Percentiles rank a stretch among this genome's conserved stretches.
These are phyloP conservation scores for Notodromas monacha DNA, from an alignment of 2,888 invertebrate genomes.

Conservation along the genomic window DNA sequence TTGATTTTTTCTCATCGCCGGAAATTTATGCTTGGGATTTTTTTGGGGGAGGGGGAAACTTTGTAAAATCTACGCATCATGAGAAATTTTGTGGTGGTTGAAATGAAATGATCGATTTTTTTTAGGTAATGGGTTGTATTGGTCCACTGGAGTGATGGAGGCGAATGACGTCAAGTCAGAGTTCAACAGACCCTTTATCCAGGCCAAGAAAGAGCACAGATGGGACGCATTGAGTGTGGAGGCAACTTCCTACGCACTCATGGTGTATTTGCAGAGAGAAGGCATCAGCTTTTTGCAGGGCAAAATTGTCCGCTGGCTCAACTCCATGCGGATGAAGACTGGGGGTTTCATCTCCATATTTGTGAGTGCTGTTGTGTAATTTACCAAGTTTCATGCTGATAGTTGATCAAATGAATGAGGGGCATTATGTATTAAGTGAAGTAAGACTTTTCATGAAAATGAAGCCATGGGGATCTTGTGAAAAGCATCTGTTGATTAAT, in stretches of 20 bases:
- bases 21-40: no score
- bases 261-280: slow-evolving; percentile 18
- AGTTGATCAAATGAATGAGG: no score
- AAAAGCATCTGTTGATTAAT: no score
- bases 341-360: slow-evolving; percentile 17
- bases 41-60: no score
- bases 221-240: slow-evolving; percentile 21
- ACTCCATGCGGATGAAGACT: slow-evolving; percentile 16
- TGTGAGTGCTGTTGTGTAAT: no score
- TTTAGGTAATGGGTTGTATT: slow-evolving; percentile 17
- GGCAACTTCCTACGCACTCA: slow-evolving; percentile 21
- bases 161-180: slow-evolving; percentile 14
- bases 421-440: no score
- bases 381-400: no score
- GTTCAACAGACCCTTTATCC: slow-evolving; percentile 17
- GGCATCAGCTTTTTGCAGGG: slow-evolving; percentile 16
- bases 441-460: no score
- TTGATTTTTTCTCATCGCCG: no score
- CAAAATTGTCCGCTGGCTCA: slow-evolving; percentile 17
- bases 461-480: no score
- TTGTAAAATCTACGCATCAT: slow-evolving; percentile 9
- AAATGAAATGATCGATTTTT: no score
- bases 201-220: slow-evolving; percentile 17
- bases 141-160: slow-evolving; percentile 14
- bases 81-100: no score